Evolutionary conservation across 92 coral and sea anemone genomes (phyloP).

Genomic region (Diadumene lineata): DNA sequence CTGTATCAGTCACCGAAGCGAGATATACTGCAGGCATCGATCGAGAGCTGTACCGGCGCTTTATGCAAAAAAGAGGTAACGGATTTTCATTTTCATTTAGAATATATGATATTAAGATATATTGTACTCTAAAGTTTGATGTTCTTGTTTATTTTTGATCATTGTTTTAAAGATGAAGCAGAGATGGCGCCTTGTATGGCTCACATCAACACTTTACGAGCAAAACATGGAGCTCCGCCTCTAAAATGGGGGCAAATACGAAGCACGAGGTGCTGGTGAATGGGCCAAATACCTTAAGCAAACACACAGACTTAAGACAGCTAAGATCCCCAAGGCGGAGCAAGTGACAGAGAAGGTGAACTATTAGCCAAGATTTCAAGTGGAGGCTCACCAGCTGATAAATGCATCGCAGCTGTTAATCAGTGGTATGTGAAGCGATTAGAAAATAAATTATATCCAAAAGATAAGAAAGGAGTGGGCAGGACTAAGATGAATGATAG

Average conservation of each 20-base stretch:
- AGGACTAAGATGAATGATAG: too few species aligned
- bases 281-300: constrained; percentile 10
- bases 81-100: neutral
- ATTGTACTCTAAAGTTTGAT: too few species aligned
- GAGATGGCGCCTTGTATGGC: neutral
- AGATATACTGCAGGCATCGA: neutral
- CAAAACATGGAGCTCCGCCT: neutral
- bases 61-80: neutral
- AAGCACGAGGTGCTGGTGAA: neutral
- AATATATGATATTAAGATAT: too few species aligned
- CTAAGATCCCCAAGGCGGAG: constrained; percentile 1
- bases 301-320: neutral
- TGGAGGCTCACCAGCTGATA: neutral
- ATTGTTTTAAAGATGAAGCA: neutral
- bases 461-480: too few species aligned
- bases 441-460: too few species aligned
- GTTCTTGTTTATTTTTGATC: too few species aligned
- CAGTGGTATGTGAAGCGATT: neutral
- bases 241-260: neutral
- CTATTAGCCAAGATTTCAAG: neutral
- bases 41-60: neutral
- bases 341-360: constrained; percentile 12
- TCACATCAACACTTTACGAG: neutral
- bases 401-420: neutral
- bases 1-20: neutral